Conservation (phyloP, 2,797 vertebrate genomes). For the Poecilia gillii region DNA sequence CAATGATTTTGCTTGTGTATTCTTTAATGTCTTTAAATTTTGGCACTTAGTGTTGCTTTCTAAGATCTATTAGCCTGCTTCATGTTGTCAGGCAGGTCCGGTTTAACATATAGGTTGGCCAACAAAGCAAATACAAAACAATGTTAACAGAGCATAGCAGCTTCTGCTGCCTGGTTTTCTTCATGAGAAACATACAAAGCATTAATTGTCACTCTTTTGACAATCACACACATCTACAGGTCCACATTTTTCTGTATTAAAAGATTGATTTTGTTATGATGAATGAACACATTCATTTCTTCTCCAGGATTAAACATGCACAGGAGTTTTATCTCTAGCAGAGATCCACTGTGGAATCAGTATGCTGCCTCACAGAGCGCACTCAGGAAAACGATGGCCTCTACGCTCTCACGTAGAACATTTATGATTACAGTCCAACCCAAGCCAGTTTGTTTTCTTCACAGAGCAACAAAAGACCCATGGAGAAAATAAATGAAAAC, state of each 20-base stretch:
- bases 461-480: background rate
- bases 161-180: background rate
- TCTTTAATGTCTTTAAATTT: background rate
- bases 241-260: background rate
- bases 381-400: background rate
- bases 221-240: background rate
- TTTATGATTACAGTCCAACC: constrained; percentile 8
- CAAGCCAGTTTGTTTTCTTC: constrained; percentile 2
- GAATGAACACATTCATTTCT: background rate
- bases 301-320: background rate
- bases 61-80: background rate
- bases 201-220: background rate
- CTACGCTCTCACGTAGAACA: background rate
- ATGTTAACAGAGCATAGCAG: background rate
- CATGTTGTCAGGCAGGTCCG: background rate
- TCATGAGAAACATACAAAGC: background rate
- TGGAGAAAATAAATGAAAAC: constrained; percentile 10
- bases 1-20: background rate
- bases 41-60: background rate
- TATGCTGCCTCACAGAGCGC: background rate
- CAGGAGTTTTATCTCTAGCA: background rate
- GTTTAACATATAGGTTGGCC: background rate
- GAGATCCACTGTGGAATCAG: background rate
- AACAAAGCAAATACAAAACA: background rate
- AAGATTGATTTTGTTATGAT: background rate